A percentile compares a stretch with the other conserved stretches of the same genome.
These are phyloP conservation scores for Abramis brama DNA, from an alignment of 2,113 vertebrate species.

Conservation along the genomic window DNA sequence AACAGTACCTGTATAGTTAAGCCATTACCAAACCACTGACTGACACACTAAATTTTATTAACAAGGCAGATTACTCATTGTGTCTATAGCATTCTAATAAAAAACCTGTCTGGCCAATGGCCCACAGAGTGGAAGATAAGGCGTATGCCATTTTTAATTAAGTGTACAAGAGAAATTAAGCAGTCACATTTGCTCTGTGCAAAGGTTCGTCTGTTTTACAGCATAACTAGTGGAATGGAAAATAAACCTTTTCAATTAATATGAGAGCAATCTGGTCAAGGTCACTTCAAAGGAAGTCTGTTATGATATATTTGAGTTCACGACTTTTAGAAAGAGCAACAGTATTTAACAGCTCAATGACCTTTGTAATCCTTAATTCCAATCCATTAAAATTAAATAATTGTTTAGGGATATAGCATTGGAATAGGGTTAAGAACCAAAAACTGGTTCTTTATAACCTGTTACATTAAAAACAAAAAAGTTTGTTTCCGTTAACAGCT, in stretches of 20 bases:
- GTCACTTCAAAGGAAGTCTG: slow-evolving; percentile 8
- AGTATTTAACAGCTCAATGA: neutral
- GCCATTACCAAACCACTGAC: neutral
- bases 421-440: neutral
- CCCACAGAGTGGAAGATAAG: slow-evolving; percentile 22
- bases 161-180: neutral
- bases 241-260: slow-evolving; percentile 21
- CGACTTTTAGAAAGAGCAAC: neutral
- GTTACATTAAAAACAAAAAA: neutral
- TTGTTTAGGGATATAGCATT: neutral
- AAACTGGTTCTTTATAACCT: neutral
- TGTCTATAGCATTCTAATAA: slow-evolving; percentile 3
- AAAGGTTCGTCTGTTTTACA: neutral
- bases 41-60: slow-evolving; percentile 20
- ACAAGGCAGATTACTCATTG: neutral
- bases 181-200: slow-evolving; percentile 6
- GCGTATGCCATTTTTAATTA: slow-evolving; percentile 36
- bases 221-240: neutral
- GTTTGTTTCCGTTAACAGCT: too few relatives aligned
- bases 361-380: neutral
- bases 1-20: neutral
- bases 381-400: neutral
- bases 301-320: neutral
- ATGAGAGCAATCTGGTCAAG: slow-evolving; percentile 7
- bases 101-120: neutral